These are phyloP conservation scores for Ambastaia sidthimunki DNA, from an alignment of 2,797 vertebrate species.

Conservation along the genomic window DNA sequence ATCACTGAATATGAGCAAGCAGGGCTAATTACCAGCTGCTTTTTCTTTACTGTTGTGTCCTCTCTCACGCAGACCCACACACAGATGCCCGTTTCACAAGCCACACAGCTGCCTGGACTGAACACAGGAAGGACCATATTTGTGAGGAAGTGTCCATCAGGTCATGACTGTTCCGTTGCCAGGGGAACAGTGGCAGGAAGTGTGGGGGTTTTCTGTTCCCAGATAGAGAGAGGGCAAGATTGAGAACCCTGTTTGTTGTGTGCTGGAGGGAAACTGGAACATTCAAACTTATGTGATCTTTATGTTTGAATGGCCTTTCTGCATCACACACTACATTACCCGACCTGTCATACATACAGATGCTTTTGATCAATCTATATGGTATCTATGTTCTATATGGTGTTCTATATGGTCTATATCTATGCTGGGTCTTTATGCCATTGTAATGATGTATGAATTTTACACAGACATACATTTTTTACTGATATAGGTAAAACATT, in stretches of 20 bases:
- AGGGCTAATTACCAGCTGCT: slow-evolving; percentile 37
- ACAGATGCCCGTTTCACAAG: slow-evolving; percentile 52
- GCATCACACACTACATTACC: slow-evolving; percentile 10
- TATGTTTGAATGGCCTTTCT: slow-evolving; percentile 2
- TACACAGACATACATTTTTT: not conserved
- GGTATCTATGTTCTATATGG: not conserved
- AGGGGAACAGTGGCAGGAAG: slow-evolving; percentile 50
- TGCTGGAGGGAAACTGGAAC: slow-evolving; percentile 23
- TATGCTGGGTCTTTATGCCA: not conserved
- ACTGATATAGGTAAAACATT: not conserved
- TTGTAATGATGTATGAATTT: not conserved
- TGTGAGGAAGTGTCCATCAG: slow-evolving; percentile 51
- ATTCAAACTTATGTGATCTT: not conserved
- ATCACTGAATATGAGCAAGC: not conserved
- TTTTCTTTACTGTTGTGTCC: slow-evolving; percentile 22
- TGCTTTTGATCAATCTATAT: not conserved
- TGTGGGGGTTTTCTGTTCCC: slow-evolving; percentile 42
- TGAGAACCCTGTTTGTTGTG: slow-evolving; percentile 17
- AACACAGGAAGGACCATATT: slow-evolving; percentile 48
- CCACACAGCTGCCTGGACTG: slow-evolving; percentile 43
- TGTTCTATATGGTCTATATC: not conserved
- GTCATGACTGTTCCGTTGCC: slow-evolving; percentile 52
- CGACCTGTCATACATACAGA: not conserved
- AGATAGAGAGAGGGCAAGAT: not conserved
- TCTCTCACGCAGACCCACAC: not conserved